A percentile compares a stretch with the other conserved stretches of the same genome.
Evolutionary conservation across 2,888 invertebrate species (phyloP).

Genomic region (Patella caerulea): DNA sequence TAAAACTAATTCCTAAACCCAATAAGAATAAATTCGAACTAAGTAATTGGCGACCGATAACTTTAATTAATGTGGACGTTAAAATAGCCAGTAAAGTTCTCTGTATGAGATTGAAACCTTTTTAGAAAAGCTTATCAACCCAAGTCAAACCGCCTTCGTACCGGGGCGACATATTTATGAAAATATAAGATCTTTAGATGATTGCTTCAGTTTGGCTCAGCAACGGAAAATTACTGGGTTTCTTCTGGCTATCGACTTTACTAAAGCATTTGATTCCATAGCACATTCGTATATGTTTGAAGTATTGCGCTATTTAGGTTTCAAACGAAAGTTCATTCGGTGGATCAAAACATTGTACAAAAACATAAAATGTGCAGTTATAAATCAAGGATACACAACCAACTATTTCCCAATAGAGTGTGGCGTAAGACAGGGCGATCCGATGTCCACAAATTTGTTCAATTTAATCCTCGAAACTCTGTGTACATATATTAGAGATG

Average conservation of each 20-base stretch:
- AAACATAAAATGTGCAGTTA: not conserved
- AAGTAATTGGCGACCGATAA: not conserved
- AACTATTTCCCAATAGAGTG: not conserved
- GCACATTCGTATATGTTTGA: not conserved
- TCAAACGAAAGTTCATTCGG: not conserved
- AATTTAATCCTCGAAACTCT: not conserved
- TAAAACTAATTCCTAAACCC: not conserved
- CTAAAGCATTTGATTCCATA: not conserved
- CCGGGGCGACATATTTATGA: too few species aligned
- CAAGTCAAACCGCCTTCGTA: not conserved
- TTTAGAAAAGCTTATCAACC: not conserved
- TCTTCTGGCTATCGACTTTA: not conserved
- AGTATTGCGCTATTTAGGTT: not conserved
- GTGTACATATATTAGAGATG: not conserved
- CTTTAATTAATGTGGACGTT: not conserved
- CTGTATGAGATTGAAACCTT: not conserved
- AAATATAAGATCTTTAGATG: too few species aligned
- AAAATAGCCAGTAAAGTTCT: constrained; percentile 1
- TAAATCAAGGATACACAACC: not conserved
- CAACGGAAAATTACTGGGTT: not conserved
- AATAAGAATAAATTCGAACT: not conserved
- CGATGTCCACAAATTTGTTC: not conserved
- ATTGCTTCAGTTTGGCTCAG: not conserved
- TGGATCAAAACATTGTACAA: not conserved
- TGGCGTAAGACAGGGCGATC: not conserved